phyloP scores from a whole-genome alignment of 2,797 vertebrate genomes.

The Neosalanx taihuensis region DNA sequence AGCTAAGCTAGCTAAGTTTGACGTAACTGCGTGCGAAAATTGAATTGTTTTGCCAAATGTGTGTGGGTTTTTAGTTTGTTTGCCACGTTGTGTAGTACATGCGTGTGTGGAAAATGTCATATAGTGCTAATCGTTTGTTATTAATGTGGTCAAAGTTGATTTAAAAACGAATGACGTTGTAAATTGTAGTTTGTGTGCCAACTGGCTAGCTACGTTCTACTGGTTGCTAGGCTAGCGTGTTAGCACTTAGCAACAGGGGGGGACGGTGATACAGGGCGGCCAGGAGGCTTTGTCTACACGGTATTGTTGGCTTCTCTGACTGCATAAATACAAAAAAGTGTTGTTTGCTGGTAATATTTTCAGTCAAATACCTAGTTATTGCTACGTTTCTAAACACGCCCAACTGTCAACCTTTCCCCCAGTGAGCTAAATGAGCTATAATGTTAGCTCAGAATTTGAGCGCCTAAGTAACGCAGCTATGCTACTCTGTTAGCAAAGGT shows the following conservation, averaged over 20 bases:
- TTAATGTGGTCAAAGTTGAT: neutral
- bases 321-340: constrained; percentile 28
- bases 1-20: constrained; percentile 64
- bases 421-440: neutral
- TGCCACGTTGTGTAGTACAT: constrained; percentile 65
- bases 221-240: constrained; percentile 2
- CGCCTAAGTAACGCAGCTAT: neutral
- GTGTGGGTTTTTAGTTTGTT: constrained; percentile 50
- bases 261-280: constrained; percentile 54
- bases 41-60: constrained; percentile 47
- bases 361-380: neutral
- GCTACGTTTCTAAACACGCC: neutral
- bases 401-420: neutral
- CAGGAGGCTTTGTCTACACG: constrained; percentile 76
- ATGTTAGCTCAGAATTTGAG: constrained; percentile 1
- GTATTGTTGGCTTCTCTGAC: constrained; percentile 35
- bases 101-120: neutral
- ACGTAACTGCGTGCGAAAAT: constrained; percentile 68
- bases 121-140: neutral
- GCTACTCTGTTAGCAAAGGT: neutral
- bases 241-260: constrained; percentile 9
- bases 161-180: constrained; percentile 23
- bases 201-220: constrained; percentile 28
- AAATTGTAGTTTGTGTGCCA: constrained; percentile 26
- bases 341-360: neutral